Evolutionary conservation across 2,113 vertebrate genomes (phyloP).

Genomic region (Equus przewalskii): DNA sequence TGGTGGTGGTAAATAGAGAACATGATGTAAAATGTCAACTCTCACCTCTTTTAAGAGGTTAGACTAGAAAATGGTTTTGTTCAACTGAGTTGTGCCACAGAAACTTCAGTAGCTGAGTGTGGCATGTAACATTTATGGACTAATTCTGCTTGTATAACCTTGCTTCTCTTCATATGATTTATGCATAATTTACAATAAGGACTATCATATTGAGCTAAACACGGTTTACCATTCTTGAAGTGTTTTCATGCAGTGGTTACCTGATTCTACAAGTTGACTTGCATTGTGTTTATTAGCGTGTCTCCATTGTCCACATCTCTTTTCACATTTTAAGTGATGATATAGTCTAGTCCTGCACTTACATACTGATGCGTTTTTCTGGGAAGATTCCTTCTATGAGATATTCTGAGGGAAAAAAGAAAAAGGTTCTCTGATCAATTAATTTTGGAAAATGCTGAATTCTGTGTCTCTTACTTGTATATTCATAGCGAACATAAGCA

Average conservation of each 20-base stretch:
- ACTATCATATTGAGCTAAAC: not conserved
- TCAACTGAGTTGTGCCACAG: not conserved
- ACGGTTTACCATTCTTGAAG: slow-evolving; percentile 27
- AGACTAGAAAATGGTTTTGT: slow-evolving; percentile 32
- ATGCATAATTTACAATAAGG: slow-evolving; percentile 37
- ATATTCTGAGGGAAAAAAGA: not conserved
- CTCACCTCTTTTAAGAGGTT: not conserved
- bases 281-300: not conserved
- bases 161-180: not conserved
- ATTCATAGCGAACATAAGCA: not conserved
- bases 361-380: not conserved
- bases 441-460: not conserved
- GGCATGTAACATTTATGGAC: slow-evolving; percentile 29
- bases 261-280: not conserved
- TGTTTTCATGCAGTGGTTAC: not conserved
- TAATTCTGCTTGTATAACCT: slow-evolving; percentile 31
- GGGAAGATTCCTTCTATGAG: slow-evolving; percentile 14
- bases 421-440: not conserved
- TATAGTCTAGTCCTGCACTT: not conserved
- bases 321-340: not conserved
- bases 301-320: not conserved
- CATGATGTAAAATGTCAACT: slow-evolving; percentile 56
- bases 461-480: not conserved
- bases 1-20: slow-evolving; percentile 47
- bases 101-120: not conserved